Base-by-base conservation (phyloP, 2,888 invertebrate genomes). In the Lypha dubia region DNA sequence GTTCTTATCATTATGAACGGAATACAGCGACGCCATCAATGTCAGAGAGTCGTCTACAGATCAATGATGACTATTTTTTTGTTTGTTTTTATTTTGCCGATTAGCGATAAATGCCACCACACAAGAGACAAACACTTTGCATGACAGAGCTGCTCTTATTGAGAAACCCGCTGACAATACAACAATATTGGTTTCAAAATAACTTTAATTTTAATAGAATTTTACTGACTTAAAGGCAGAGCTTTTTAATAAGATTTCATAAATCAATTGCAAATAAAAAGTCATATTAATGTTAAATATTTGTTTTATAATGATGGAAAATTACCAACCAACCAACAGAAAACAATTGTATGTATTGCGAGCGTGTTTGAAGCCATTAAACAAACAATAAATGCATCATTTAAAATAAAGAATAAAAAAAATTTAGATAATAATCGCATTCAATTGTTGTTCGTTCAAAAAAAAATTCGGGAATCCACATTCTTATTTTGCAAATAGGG, bases 281-380 rank as follows among this genome's bases (percentile, higher is more conserved):
- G n/a, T 49, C 38, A 68, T 68, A 77, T 53, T n/a, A 2, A 58
- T 49, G 13, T 67, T 38, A n/a, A n/a, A n/a, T n/a, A 58, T 68
- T 68, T 41, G 35, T 68, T 49, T 20, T 17, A 38, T 68, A 77
- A 77, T 77, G 2, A 60, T 28, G 68, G 60, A 68, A 68, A 77
- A 68, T 60, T 77, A 77, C 60, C 53, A 32, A 20, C 13, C n/a
- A n/a, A 38, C 20, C 17, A 24, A 8, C 17, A 51, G n/a, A n/a
- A n/a, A n/a, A n/a, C n/a, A n/a, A n/a, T n/a, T n/a, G n/a, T n/a
- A n/a, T n/a, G n/a, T n/a, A 17, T 24, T 24, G 24, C 17, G 1
- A 24, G 24, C 8, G 1, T 17, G 38, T 11, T n/a, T 13, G n/a
- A 44, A 65, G 60, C 22, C 62, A 51, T 24, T 38, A 22, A 35